phyloP scores from a whole-genome alignment of 2,113 vertebrate species.

The Meriones unguiculatus region DNA sequence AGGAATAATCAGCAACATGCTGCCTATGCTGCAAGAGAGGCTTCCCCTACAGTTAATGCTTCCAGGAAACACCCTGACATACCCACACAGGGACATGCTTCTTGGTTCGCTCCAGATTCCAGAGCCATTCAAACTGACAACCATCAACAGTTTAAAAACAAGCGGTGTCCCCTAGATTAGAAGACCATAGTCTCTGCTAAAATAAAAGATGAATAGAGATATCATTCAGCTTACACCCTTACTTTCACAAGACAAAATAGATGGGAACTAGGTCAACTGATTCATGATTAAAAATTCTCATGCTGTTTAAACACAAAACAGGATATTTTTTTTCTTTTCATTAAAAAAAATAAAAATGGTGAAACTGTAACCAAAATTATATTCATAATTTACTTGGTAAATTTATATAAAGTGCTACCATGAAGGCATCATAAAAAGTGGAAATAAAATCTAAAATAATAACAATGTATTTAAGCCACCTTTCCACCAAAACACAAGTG shows the following conservation, averaged over 20 bases:
- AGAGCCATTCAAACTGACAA: not conserved
- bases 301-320: slow-evolving; percentile 13
- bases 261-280: slow-evolving; percentile 37
- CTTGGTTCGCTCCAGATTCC: not conserved
- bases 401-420: not conserved
- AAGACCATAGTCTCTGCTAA: not conserved
- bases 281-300: slow-evolving; percentile 1
- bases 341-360: not conserved
- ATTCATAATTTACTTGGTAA: slow-evolving; percentile 26
- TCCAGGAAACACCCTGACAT: not conserved
- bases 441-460: slow-evolving; percentile 13
- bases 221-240: slow-evolving; percentile 30
- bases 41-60: not conserved
- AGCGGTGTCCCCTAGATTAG: not conserved
- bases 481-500: not conserved
- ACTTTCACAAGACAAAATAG: slow-evolving; percentile 41
- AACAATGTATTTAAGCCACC: not conserved
- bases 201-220: slow-evolving; percentile 18
- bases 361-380: not conserved
- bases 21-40: not conserved
- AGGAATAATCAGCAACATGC: too few relatives aligned
- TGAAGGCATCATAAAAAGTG: not conserved
- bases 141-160: not conserved
- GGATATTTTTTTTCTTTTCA: not conserved
- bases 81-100: not conserved